Base-by-base conservation (phyloP, 1,140 invertebrate species). In the Drosophila subobscura region DNA sequence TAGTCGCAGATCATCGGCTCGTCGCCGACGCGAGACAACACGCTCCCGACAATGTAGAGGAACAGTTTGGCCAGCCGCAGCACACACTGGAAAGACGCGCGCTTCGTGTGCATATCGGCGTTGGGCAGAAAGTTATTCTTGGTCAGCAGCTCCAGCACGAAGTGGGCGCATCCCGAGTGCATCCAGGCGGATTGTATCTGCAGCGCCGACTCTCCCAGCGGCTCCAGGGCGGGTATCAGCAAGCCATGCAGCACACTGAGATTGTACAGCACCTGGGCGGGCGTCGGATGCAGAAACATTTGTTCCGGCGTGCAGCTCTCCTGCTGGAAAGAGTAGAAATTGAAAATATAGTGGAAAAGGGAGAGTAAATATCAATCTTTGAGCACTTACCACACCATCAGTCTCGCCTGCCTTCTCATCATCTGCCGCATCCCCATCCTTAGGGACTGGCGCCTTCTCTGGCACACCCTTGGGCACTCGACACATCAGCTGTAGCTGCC, bases 1-100 rank as follows among this genome's bases (percentile, higher is more conserved):
- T 70, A 73, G 49, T 90, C 79, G 42, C 81, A 83, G 16, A 89
- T 74, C 58, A 89, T 60, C 1, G 91, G 91, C 52, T 92, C 91
- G 14, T 92, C 86, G 22, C 91, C 91, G 12, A 92, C 91, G 14
- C 90, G 89, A 1, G 89, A 91, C 40, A 92, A 22, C 6, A 92
- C 94, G 81, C 96, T 96, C 12, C 97, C 95, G 12, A 98, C 93
- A 12, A 98, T 95, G 7, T 96, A 98, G 3, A 99, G 92, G 68
- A 98, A 94, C 23, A 99, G 92, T 92, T 99, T 99, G 53, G 95
- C 96, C 51, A 99, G 93, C 91, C 97, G 97, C 50, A 99, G 92
- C 49, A 98, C 95, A 47, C 96, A 95, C 73, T 98, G 93, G 92
- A 97, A 98, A 0, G 97, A 97, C 45, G 96, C 95, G 22, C 96